phyloP scores from a whole-genome alignment of 1,140 invertebrate genomes.

The Eufriesea mexicana region DNA sequence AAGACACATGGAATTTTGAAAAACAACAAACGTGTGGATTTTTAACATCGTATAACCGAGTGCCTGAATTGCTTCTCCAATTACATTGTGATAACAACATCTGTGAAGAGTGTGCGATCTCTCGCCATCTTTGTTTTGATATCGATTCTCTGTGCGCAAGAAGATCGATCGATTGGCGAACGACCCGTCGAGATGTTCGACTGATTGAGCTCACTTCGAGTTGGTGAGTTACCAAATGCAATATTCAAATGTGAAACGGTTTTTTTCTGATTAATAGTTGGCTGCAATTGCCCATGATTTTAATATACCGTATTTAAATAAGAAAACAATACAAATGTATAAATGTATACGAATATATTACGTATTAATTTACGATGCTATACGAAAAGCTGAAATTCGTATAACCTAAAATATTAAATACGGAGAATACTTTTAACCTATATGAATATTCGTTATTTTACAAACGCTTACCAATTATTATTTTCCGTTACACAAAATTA shows the following conservation, averaged over 20 bases:
- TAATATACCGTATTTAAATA: not conserved
- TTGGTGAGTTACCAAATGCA: constrained; percentile 28
- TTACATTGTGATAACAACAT: constrained; percentile 39
- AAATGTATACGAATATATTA: not conserved
- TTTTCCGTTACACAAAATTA: not conserved
- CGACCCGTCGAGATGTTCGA: constrained; percentile 55
- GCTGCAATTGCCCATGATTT: not conserved
- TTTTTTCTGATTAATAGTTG: not conserved
- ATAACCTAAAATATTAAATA: not conserved
- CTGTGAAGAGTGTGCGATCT: constrained; percentile 43
- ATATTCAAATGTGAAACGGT: not conserved
- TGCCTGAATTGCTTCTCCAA: not conserved
- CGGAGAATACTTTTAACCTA: not conserved
- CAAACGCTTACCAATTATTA: not conserved
- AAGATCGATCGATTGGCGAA: constrained; percentile 62
- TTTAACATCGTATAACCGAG: not conserved
- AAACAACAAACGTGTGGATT: not conserved
- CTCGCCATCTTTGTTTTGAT: constrained; percentile 52
- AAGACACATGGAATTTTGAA: not conserved
- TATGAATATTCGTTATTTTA: not conserved
- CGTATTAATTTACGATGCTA: not conserved
- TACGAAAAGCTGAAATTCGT: not conserved
- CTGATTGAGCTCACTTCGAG: constrained; percentile 51
- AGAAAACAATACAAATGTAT: not conserved
- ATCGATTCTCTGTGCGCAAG: constrained; percentile 49